Base-by-base conservation (phyloP, 2,888 invertebrate species). In the Bimastos eiseni region DNA sequence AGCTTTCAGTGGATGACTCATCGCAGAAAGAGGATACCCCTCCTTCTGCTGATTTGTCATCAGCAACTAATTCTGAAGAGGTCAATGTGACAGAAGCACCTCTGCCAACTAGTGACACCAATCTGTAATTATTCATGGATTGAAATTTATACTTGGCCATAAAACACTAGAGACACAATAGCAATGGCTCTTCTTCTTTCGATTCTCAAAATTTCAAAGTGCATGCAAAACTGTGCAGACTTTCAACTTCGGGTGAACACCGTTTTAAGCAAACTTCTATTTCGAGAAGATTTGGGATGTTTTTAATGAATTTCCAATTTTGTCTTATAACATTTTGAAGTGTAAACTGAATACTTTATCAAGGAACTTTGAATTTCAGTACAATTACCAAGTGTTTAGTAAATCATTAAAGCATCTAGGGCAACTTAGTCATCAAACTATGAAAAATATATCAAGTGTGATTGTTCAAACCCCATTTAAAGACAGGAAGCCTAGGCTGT, bases 311-410 rank as follows among this genome's bases (percentile, higher is more conserved):
- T 70, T 70, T 70, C 70, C 70, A 70, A 70, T 30, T 70, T n/a
- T 70, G 70, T 70, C 70, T 70, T 70, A n/a, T n/a, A n/a, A 70
- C n/a, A 70, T n/a, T 70, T 70, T 70, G 24, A 70, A 70, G 70
- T 70, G 70, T n/a, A 70, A 70, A 70, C 70, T 70, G 30, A 70
- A n/a, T 70, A 6, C 30, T 70, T 17, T 70, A 6, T 70, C n/a
- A n/a, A 70, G 70, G 1, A 70, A n/a, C 30, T n/a, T 11, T 70
- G n/a, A 70, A n/a, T 70, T 49, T 70, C 11, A 70, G 70, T 70
- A n/a, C 30, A 70, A 70, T 70, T 70, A 70, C 70, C 30, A 17
- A 17, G 70, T 70, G 11, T 70, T 70, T 3, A 24, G 24, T 49
- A 49, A 49, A 49, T 49, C 24, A 49, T 49, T 49, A 24, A 49